Percentiles rank a stretch among this genome's conserved stretches.
These are phyloP conservation scores for Empis stercorea DNA, from an alignment of 2,888 invertebrate genomes.

Conservation along the genomic window DNA sequence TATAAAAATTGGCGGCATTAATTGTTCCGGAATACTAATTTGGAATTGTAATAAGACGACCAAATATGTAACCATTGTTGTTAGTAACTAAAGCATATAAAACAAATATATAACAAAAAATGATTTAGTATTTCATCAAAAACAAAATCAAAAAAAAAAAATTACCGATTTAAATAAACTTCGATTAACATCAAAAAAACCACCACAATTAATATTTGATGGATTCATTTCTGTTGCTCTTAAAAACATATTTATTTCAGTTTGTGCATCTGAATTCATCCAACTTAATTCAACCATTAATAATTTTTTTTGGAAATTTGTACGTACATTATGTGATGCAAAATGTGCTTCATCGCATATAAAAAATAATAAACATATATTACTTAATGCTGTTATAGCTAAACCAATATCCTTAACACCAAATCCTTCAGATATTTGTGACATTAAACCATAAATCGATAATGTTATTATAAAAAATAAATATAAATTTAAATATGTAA, in stretches of 20 bases:
- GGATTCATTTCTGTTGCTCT: constrained; percentile 66
- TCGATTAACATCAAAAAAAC: constrained; percentile 59
- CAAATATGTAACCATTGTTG: constrained; percentile 64
- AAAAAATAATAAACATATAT: constrained; percentile 52
- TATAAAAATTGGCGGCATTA: no score
- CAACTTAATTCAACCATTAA: constrained; percentile 58
- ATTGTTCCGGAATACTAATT: constrained; percentile 49
- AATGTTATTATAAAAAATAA: constrained; percentile 59
- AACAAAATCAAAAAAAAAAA: background rate
- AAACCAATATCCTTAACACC: constrained; percentile 60
- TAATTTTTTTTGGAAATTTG: constrained; percentile 60
- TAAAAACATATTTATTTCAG: constrained; percentile 63
- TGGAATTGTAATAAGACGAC: constrained; percentile 63
- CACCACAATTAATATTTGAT: constrained; percentile 58
- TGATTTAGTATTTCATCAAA: no score
- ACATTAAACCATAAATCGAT: constrained; percentile 60
- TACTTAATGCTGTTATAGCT: constrained; percentile 52
- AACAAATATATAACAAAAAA: no score
- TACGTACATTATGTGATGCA: constrained; percentile 57
- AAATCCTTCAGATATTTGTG: constrained; percentile 58
- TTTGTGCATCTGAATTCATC: constrained; percentile 65
- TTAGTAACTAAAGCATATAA: constrained; percentile 40
- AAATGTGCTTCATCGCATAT: constrained; percentile 63
- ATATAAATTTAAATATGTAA: constrained; percentile 55
- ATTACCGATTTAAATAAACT: constrained; percentile 59